A percentile compares a stretch with the other conserved stretches of the same genome.
These are phyloP conservation scores for Synergus japonicus DNA, from an alignment of 2,888 invertebrate genomes.

Conservation along the genomic window DNA sequence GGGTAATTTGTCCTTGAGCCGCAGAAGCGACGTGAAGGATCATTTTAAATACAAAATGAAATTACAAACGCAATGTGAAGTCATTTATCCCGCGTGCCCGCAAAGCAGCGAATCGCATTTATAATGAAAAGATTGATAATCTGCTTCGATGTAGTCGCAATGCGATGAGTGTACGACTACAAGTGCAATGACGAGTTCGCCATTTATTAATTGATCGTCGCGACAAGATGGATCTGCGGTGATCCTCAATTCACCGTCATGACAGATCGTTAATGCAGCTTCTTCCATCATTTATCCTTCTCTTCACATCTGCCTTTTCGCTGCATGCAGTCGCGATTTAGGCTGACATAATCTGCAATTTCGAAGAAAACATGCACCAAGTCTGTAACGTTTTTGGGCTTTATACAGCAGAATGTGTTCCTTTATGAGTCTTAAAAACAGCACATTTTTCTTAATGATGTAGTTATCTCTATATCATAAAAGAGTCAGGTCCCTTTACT, in stretches of 20 bases:
- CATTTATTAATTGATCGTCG: conserved; percentile 46
- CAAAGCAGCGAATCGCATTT: conserved; percentile 65
- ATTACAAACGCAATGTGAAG: conserved; percentile 65
- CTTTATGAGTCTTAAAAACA: too few species aligned
- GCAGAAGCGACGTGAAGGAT: conserved; percentile 50
- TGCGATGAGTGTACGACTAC: background rate
- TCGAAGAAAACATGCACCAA: background rate
- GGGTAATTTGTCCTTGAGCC: conserved; percentile 70
- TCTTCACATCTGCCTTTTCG: background rate
- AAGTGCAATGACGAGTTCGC: conserved; percentile 25
- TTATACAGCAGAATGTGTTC: background rate
- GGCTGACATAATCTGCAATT: background rate
- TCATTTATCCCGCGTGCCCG: background rate
- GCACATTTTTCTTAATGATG: too few species aligned
- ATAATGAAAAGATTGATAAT: conserved; percentile 71
- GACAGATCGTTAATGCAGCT: conserved; percentile 43
- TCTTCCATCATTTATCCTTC: conserved; percentile 30
- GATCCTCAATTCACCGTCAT: conserved; percentile 19
- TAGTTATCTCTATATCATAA: too few species aligned
- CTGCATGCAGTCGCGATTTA: background rate
- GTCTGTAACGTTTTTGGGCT: background rate
- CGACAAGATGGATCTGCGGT: conserved; percentile 47
- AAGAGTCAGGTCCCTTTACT: too few species aligned
- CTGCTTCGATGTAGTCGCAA: conserved; percentile 41
- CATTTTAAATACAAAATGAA: conserved; percentile 73